A percentile compares a stretch with the other conserved stretches of the same genome.
phyloP scores from a whole-genome alignment of 2,113 vertebrate genomes.

The Melanocharis versteri region DNA sequence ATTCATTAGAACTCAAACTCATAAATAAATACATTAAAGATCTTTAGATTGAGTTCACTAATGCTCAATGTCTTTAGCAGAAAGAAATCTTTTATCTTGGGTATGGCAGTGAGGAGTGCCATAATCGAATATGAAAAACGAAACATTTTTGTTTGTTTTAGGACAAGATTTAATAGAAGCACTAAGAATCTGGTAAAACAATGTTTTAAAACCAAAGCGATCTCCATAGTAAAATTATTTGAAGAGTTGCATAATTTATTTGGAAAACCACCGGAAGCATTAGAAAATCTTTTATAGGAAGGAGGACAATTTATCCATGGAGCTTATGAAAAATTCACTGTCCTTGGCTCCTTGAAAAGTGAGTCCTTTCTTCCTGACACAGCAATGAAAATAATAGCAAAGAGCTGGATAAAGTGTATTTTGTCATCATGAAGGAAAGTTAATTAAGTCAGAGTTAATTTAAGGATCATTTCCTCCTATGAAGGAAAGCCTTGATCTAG shows the following conservation, averaged over 20 bases:
- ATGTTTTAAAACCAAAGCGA: not conserved
- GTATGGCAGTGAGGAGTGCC: not conserved
- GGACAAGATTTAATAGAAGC: not conserved
- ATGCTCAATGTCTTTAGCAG: not conserved
- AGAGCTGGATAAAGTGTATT: not conserved
- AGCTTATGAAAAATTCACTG: not conserved
- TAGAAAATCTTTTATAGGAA: not conserved
- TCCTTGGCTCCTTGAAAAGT: not conserved
- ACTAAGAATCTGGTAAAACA: not conserved
- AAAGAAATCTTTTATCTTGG: not conserved
- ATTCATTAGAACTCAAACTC: not conserved
- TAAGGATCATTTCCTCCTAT: not conserved
- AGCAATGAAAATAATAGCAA: not conserved
- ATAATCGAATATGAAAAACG: not conserved
- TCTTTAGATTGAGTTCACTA: not conserved
- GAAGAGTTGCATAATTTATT: not conserved
- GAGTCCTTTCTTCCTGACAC: not conserved
- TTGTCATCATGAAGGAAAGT: not conserved
- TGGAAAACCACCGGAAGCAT: not conserved
- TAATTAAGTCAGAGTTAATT: not conserved
- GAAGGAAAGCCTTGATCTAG: not conserved
- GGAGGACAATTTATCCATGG: not conserved
- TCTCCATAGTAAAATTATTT: not conserved
- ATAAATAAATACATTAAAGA: not conserved
- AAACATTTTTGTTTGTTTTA: not conserved